Conservation (phyloP, 1,140 invertebrate species). For the Ceratina calcarata region DNA sequence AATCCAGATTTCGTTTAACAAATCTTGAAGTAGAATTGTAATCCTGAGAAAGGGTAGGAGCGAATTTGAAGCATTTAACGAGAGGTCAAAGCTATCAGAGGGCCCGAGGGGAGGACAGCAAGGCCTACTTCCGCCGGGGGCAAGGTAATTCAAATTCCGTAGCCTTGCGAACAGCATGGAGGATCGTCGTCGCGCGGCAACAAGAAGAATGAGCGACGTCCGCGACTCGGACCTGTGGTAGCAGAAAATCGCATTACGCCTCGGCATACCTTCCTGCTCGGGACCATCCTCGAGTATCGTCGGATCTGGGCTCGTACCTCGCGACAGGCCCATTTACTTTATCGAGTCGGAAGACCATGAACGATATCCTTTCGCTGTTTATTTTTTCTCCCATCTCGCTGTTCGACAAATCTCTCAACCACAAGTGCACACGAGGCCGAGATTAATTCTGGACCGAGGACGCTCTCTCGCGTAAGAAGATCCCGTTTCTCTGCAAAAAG, state of each 20-base stretch:
- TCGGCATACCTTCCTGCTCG: conserved; percentile 12
- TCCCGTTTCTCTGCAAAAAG: conserved; percentile 21
- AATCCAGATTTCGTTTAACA: too few species aligned
- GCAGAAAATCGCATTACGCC: conserved; percentile 17
- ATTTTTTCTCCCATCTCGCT: background rate
- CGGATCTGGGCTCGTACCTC: background rate
- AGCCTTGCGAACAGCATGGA: background rate
- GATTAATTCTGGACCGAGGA: conserved; percentile 50
- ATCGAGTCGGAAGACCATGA: conserved; percentile 25
- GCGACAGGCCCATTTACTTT: conserved; percentile 33
- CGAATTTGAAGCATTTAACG: background rate
- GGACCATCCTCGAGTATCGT: conserved; percentile 12
- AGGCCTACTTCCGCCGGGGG: conserved; percentile 17
- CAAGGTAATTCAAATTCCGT: conserved; percentile 22
- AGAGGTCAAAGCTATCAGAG: conserved; percentile 1
- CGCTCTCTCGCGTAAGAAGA: background rate
- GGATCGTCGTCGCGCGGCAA: conserved; percentile 3
- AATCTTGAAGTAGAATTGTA: background rate
- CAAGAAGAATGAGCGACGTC: conserved; percentile 3
- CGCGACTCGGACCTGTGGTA: background rate
- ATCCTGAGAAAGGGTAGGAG: background rate
- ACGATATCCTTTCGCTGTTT: conserved; percentile 16
- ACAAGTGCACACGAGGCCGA: conserved; percentile 16
- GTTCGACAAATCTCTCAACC: conserved; percentile 7
- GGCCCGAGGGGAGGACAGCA: conserved; percentile 3